These are phyloP conservation scores for Saxidomus purpurata DNA, from an alignment of 1,140 invertebrate genomes.

Conservation along the genomic window DNA sequence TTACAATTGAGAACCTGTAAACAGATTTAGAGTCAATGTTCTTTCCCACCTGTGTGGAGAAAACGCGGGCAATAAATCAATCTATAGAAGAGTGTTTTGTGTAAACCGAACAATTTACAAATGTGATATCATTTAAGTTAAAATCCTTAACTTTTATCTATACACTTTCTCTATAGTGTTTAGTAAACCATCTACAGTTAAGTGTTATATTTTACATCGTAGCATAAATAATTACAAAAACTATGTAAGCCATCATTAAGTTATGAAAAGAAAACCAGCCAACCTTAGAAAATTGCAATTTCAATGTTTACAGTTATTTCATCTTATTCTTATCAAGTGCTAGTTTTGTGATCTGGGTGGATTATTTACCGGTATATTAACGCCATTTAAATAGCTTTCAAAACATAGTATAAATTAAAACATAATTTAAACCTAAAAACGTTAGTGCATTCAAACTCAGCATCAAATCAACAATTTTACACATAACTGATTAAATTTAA, in stretches of 20 bases:
- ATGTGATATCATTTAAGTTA: conserved; percentile 17
- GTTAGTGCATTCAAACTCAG: background rate
- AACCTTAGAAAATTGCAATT: conserved; percentile 31
- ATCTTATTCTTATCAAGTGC: background rate
- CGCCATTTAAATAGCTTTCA: background rate
- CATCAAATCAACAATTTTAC: no score
- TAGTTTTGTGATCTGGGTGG: background rate
- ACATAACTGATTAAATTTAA: no score
- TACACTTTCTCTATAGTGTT: conserved; percentile 15
- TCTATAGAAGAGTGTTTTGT: background rate
- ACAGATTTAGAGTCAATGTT: conserved; percentile 40
- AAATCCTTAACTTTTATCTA: conserved; percentile 31
- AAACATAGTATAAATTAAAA: background rate
- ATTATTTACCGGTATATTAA: background rate
- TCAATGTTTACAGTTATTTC: conserved; percentile 34
- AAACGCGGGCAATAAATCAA: conserved; percentile 8
- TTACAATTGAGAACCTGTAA: conserved; percentile 25
- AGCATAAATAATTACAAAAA: conserved; percentile 28
- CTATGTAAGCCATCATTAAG: background rate
- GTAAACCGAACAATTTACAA: conserved; percentile 25
- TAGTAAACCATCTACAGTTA: background rate
- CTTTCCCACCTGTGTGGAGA: conserved; percentile 50
- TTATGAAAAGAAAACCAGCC: conserved; percentile 15
- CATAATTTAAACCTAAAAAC: background rate
- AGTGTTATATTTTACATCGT: conserved; percentile 27